Evolutionary conservation across 1,140 invertebrate genomes (phyloP).

Genomic region (Brachionus koreanus): DNA sequence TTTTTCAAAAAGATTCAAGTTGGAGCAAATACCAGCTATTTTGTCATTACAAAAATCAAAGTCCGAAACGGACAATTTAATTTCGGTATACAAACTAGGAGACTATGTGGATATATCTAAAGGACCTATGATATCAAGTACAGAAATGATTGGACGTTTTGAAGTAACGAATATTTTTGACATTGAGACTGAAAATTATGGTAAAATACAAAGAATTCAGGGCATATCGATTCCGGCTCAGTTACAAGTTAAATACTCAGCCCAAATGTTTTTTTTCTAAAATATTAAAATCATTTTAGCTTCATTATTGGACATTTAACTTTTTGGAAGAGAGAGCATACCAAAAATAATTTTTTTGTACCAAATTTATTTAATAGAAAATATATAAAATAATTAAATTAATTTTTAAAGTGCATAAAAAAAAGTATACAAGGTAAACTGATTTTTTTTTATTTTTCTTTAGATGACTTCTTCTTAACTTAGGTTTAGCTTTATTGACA

Average conservation of each 20-base stretch:
- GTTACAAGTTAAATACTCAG: constrained; percentile 53
- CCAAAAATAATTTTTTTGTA: too few relatives aligned
- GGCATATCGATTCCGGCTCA: constrained; percentile 77
- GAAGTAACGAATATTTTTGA: constrained; percentile 69
- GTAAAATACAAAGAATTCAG: constrained; percentile 76
- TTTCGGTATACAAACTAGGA: constrained; percentile 75
- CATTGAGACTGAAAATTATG: constrained; percentile 62
- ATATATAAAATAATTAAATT: too few relatives aligned
- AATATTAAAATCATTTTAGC: constrained; percentile 49
- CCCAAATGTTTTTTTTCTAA: neutral
- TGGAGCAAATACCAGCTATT: constrained; percentile 77
- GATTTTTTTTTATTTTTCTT: too few relatives aligned
- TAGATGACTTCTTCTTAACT: too few relatives aligned
- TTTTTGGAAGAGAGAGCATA: constrained; percentile 72
- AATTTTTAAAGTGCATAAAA: too few relatives aligned
- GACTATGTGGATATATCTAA: constrained; percentile 83
- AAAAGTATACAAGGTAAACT: too few relatives aligned
- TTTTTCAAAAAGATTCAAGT: constrained; percentile 64
- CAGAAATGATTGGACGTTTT: constrained; percentile 69
- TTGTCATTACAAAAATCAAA: constrained; percentile 50
- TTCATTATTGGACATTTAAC: constrained; percentile 77
- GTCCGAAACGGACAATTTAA: constrained; percentile 57
- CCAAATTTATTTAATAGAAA: too few relatives aligned
- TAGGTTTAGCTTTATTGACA: too few relatives aligned
- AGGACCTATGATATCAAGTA: constrained; percentile 79